These are phyloP conservation scores for Drosophila sordidula DNA, from an alignment of 2,888 invertebrate species.

Conservation along the genomic window DNA sequence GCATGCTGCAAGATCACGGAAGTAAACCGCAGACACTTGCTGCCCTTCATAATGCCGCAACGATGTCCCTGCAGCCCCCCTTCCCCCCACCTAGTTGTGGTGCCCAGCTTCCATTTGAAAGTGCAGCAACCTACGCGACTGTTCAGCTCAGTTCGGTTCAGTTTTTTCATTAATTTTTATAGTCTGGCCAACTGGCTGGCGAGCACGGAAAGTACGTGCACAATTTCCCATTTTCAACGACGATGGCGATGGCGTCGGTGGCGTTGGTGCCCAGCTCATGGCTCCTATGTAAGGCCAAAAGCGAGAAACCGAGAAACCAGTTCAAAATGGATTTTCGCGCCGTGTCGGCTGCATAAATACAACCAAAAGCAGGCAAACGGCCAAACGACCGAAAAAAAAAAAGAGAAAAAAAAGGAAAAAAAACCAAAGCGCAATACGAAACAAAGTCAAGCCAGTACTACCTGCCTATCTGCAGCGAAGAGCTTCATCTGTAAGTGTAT, in stretches of 20 bases:
- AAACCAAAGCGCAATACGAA: constrained; percentile 2
- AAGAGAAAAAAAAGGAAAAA: constrained; percentile 9
- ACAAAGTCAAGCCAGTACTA: constrained; percentile 20
- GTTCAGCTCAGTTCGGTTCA: background rate
- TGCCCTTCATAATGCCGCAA: constrained; percentile 12
- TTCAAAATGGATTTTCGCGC: constrained; percentile 33
- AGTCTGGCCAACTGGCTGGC: constrained; percentile 21
- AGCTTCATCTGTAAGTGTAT: background rate
- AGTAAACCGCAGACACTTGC: constrained; percentile 14
- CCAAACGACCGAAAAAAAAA: constrained; percentile 1
- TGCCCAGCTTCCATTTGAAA: constrained; percentile 8
- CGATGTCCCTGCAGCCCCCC: background rate
- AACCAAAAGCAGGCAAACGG: constrained; percentile 29
- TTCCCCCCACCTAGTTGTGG: too few species aligned
- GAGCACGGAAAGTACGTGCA: constrained; percentile 30
- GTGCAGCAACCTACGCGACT: constrained; percentile 21
- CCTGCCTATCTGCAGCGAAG: constrained; percentile 8
- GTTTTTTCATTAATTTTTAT: constrained; percentile 38
- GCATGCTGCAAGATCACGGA: constrained; percentile 9
- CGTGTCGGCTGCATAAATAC: constrained; percentile 24
- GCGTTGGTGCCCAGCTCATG: background rate
- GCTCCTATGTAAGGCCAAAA: constrained; percentile 20
- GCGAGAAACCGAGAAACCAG: constrained; percentile 35
- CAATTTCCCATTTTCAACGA: constrained; percentile 22
- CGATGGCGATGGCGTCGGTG: background rate